A percentile compares a stretch with the other conserved stretches of the same genome.
Conservation (phyloP, 2,888 invertebrate genomes). For the Crocallis elinguaria region DNA sequence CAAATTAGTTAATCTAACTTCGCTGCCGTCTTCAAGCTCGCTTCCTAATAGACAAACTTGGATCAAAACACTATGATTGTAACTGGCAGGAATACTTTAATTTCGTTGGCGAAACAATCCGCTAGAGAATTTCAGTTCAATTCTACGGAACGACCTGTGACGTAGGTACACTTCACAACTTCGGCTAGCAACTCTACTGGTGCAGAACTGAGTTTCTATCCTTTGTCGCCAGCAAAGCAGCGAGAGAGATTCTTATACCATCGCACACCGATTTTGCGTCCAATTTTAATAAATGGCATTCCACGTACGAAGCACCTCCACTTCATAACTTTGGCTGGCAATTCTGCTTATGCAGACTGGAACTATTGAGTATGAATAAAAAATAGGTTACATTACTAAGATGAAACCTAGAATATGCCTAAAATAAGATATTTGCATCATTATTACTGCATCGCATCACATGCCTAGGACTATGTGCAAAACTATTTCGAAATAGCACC, state of each 20-base stretch:
- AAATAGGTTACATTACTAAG: too few species aligned
- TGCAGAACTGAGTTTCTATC: constrained; percentile 3
- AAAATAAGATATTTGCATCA: neutral
- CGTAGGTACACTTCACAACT: constrained; percentile 34
- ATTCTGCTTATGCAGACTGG: neutral
- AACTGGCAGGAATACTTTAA: constrained; percentile 36
- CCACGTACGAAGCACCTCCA: neutral
- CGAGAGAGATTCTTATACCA: neutral
- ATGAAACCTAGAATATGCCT: too few species aligned
- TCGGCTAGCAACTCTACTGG: constrained; percentile 24
- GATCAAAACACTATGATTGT: constrained; percentile 26
- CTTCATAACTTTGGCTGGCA: neutral
- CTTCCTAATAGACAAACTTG: constrained; percentile 20
- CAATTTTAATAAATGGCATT: neutral
- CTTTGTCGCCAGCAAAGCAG: constrained; percentile 6
- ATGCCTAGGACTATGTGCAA: neutral
- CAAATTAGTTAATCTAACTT: constrained; percentile 6
- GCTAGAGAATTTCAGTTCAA: constrained; percentile 41
- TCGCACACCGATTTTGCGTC: neutral
- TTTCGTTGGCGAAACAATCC: constrained; percentile 40
- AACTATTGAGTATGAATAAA: too few species aligned
- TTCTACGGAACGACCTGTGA: constrained; percentile 40
- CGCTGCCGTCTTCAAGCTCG: neutral
- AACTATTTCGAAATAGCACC: constrained; percentile 30
- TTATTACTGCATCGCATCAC: neutral